Base-by-base conservation (phyloP, 2,113 vertebrate species). In the Perognathus longimembris region DNA sequence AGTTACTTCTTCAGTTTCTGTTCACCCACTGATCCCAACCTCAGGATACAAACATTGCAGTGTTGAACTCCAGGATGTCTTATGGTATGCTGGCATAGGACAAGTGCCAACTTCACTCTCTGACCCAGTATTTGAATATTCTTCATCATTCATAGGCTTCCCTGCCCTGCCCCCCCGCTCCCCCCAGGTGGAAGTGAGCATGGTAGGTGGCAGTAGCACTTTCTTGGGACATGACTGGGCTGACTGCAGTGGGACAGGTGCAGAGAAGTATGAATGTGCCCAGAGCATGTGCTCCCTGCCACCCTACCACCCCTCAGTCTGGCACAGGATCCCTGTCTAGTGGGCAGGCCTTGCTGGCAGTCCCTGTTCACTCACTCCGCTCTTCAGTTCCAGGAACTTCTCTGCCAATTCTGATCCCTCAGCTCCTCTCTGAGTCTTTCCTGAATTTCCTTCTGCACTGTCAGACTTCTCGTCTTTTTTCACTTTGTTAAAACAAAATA, bases 401-500 rank as follows among this genome's bases (percentile, higher is more conserved):
- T 86, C 36, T 40, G 57, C 71, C 14, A 8, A 3, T 50, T 24
- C 61, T 14, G 40, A 64, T 32, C 7, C 11, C 42, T 50, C 40
- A n/a, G 36, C 40, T 21, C 70, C 64, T 50, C 38, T 42, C 75
- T 50, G 34, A 71, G 45, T 45, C 45, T 70, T 76, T 89, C 59
- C 73, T 26, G 26, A 89, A 78, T 4, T n/a, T n/a, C 9, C 70
- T 77, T 86, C 36, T 88, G 30, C 70, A 63, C 12, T 50, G 42
- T 57, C 75, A 73, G 42, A 30, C 14, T 50, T 78, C 61, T 89
- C 74, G 12, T 64, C 40, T 57, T 75, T 50, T 38, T 79, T 70
- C 11, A 70, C 45, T 63, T 78, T 71, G 36, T 85, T 77, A 90
- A 79, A 83, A 75, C 59, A 89, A 22, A 83, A 69, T 45, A 36